These are phyloP conservation scores for Pogonocichla stellata DNA, from an alignment of 2,113 vertebrate species.

Conservation along the genomic window DNA sequence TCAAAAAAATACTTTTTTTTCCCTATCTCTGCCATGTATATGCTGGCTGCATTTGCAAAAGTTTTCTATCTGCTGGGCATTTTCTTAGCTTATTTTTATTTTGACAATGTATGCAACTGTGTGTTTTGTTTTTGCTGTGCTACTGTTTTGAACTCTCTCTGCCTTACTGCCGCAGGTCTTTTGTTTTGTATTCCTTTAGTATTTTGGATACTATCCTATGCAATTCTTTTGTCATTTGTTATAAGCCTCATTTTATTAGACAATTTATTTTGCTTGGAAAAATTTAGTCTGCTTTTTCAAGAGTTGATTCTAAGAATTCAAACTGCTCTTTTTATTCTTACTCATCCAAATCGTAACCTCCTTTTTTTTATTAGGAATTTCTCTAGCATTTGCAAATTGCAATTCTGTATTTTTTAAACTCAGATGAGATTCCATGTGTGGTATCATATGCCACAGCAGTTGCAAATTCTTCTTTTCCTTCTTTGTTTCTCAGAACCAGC, in stretches of 20 bases:
- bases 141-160: slow-evolving; percentile 6
- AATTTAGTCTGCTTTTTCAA: not conserved
- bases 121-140: not conserved
- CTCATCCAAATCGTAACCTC: not conserved
- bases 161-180: not conserved
- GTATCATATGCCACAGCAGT: not conserved
- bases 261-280: not conserved
- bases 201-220: not conserved
- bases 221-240: not conserved
- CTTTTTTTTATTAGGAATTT: not conserved
- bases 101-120: not conserved
- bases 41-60: not conserved
- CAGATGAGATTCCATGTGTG: not conserved
- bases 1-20: not conserved
- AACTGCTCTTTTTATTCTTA: not conserved
- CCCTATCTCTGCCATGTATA: not conserved
- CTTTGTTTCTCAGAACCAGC: not conserved
- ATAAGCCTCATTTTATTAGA: not conserved
- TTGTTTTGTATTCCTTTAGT: not conserved
- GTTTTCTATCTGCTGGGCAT: not conserved
- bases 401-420: not conserved
- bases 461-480: not conserved
- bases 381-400: not conserved
- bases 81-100: slow-evolving; percentile 37
- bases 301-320: not conserved